Evolutionary conservation across 2,797 vertebrate genomes (phyloP).

Genomic region (Thunnus albacares): DNA sequence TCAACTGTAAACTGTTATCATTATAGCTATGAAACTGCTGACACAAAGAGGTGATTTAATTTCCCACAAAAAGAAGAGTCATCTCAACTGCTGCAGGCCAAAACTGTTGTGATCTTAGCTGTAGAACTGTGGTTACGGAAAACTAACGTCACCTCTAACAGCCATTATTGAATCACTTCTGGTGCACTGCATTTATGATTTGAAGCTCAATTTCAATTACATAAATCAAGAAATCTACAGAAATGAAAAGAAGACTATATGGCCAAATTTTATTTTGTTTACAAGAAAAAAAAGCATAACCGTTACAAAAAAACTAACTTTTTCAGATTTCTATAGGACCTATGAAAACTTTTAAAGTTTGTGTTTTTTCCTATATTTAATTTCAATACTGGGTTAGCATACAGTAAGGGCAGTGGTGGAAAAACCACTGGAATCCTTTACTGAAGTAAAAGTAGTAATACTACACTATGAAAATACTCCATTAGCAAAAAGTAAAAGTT

Average conservation of each 20-base stretch:
- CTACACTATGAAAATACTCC: no score
- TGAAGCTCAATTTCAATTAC: background rate
- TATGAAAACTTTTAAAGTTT: no score
- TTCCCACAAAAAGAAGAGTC: constrained; percentile 22
- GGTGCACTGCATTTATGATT: background rate
- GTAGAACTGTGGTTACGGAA: background rate
- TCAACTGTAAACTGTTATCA: constrained; percentile 33
- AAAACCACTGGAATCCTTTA: no score
- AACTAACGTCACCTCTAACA: constrained; percentile 1
- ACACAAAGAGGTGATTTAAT: constrained; percentile 2
- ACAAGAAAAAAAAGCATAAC: background rate
- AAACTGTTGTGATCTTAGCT: constrained; percentile 1
- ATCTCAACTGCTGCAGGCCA: constrained; percentile 18
- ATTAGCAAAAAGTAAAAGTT: background rate
- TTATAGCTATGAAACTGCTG: constrained; percentile 11
- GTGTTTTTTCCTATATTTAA: background rate
- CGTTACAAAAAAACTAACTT: no score
- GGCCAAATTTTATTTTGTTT: background rate
- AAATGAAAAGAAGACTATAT: background rate
- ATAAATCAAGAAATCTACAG: background rate
- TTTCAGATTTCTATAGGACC: background rate
- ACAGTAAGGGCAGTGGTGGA: background rate
- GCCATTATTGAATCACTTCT: background rate
- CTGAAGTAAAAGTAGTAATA: no score
- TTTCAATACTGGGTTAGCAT: background rate